Conservation (phyloP, 2,113 vertebrate genomes). For the Pluvianellus socialis region DNA sequence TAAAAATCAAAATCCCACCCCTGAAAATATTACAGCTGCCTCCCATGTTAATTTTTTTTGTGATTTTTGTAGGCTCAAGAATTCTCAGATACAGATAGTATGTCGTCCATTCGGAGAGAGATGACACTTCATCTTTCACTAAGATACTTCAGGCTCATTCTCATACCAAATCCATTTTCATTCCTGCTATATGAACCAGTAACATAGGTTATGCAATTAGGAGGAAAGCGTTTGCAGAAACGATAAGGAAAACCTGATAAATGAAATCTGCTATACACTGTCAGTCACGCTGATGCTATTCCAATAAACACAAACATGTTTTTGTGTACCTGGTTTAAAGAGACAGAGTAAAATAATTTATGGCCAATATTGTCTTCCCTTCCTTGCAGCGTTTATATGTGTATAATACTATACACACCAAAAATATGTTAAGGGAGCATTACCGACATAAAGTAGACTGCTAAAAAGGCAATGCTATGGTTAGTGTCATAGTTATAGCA, state of each 20-base stretch:
- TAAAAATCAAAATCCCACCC: background rate
- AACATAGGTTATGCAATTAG: conserved; percentile 51
- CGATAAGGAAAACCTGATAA: background rate
- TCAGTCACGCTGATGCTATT: conserved; percentile 1
- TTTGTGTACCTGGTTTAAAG: background rate
- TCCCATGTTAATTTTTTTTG: background rate
- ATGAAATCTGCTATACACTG: background rate
- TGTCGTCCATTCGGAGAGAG: background rate
- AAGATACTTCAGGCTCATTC: conserved; percentile 13
- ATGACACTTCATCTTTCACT: conserved; percentile 17
- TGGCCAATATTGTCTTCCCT: background rate
- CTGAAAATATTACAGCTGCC: background rate
- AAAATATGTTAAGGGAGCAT: background rate
- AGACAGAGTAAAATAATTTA: background rate
- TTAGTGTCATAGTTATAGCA: background rate
- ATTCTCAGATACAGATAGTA: background rate
- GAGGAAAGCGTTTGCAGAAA: conserved; percentile 17
- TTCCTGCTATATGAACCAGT: background rate
- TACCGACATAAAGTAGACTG: background rate
- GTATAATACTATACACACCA: background rate
- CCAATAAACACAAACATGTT: conserved; percentile 1
- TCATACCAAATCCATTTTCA: conserved; percentile 45
- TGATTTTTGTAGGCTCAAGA: background rate
- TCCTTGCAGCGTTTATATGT: background rate
- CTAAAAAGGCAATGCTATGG: background rate